Evolutionary conservation across 2,797 vertebrate species (phyloP).

Genomic region (Rhyacichthys aspro): DNA sequence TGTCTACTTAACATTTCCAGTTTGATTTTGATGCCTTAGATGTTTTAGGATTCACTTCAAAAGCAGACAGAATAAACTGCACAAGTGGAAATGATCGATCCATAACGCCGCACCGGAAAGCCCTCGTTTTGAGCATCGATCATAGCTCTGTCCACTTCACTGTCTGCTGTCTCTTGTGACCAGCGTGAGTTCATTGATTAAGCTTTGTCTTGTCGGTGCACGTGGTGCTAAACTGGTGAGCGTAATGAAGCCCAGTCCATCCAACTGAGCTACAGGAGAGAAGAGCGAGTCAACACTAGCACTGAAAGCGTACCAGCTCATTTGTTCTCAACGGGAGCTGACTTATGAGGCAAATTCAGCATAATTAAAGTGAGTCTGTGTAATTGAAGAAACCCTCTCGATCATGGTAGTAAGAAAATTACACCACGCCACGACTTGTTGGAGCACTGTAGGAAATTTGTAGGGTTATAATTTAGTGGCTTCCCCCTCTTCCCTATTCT

Average conservation of each 20-base stretch:
- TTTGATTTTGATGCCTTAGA: background rate
- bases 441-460: slow-evolving; percentile 62
- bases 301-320: slow-evolving; percentile 45
- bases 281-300: slow-evolving; percentile 20
- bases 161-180: slow-evolving; percentile 48
- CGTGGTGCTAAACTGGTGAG: slow-evolving; percentile 44
- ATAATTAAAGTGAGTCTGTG: slow-evolving; percentile 74
- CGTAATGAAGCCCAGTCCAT: slow-evolving; percentile 58
- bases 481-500: slow-evolving; percentile 32
- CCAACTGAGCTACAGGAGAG: slow-evolving; percentile 36
- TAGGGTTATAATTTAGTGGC: slow-evolving; percentile 59
- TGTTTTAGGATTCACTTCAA: background rate
- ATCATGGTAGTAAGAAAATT: slow-evolving; percentile 67
- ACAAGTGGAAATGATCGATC: slow-evolving; percentile 31
- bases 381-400: slow-evolving; percentile 75
- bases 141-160: slow-evolving; percentile 44
- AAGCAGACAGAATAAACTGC: slow-evolving; percentile 12
- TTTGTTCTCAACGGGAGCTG: slow-evolving; percentile 64
- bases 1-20: background rate
- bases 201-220: slow-evolving; percentile 46
- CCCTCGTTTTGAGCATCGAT: slow-evolving; percentile 58
- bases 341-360: slow-evolving; percentile 68
- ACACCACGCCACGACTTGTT: slow-evolving; percentile 62
- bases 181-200: slow-evolving; percentile 72
- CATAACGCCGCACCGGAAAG: slow-evolving; percentile 25